A percentile compares a stretch with the other conserved stretches of the same genome.
Conservation (phyloP, 2,888 invertebrate species). For the Leucania comma region DNA sequence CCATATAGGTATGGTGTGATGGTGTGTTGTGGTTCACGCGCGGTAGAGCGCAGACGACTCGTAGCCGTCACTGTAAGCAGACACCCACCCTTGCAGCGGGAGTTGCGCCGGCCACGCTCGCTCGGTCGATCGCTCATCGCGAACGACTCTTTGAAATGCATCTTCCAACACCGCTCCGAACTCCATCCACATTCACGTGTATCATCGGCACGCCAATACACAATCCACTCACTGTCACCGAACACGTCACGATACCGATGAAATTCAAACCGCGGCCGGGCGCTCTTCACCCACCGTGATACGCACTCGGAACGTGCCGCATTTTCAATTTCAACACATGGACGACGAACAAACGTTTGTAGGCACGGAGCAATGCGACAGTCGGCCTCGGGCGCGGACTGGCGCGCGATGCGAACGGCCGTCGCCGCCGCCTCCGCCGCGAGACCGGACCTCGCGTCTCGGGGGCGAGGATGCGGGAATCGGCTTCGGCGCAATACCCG, state of each 20-base stretch:
- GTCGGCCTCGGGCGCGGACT: slow-evolving; percentile 88
- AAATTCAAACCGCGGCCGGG: slow-evolving; percentile 69
- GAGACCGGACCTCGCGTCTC: slow-evolving; percentile 90
- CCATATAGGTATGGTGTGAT: slow-evolving; percentile 65
- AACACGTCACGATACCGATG: slow-evolving; percentile 78
- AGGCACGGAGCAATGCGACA: slow-evolving; percentile 87
- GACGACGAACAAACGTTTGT: slow-evolving; percentile 80
- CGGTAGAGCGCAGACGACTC: slow-evolving; percentile 72
- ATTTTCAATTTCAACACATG: slow-evolving; percentile 84
- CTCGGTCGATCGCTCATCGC: slow-evolving; percentile 90
- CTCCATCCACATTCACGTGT: slow-evolving; percentile 89
- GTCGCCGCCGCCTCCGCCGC: slow-evolving; percentile 89
- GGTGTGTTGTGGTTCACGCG: slow-evolving; percentile 65
- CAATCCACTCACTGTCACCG: slow-evolving; percentile 85
- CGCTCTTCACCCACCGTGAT: slow-evolving; percentile 78
- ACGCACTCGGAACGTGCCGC: slow-evolving; percentile 81
- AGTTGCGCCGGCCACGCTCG: slow-evolving; percentile 90
- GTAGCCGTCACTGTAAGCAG: slow-evolving; percentile 73
- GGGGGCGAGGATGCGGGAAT: slow-evolving; percentile 90
- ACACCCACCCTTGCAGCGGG: slow-evolving; percentile 90
- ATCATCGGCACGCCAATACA: slow-evolving; percentile 86
- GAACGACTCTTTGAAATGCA: slow-evolving; percentile 91
- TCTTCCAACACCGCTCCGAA: slow-evolving; percentile 87
- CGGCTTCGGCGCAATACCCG: slow-evolving; percentile 91
- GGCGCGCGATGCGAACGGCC: slow-evolving; percentile 89